Evolutionary conservation across 2,113 vertebrate genomes (phyloP).

Genomic region (Mionectes macconnelli): DNA sequence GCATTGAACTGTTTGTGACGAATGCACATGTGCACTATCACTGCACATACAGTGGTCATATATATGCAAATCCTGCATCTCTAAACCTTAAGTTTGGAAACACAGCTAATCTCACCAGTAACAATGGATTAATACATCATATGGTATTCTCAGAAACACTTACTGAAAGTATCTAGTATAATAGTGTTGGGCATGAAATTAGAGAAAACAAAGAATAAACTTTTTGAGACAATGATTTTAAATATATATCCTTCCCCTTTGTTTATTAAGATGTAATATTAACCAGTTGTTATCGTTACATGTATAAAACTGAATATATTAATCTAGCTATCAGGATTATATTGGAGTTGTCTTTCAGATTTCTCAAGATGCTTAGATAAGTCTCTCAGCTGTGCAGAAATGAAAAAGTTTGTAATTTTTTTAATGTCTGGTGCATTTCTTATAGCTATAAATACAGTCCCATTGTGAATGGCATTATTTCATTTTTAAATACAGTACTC

Average conservation of each 20-base stretch:
- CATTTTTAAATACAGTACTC: neutral
- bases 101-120: neutral
- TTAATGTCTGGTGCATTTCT: neutral
- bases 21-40: neutral
- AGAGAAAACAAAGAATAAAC: neutral
- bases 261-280: neutral
- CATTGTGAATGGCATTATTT: neutral
- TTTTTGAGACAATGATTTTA: neutral
- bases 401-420: neutral
- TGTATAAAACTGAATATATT: neutral
- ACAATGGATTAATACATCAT: neutral
- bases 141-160: neutral
- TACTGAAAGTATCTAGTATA: neutral
- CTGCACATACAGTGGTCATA: neutral
- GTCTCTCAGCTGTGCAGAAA: neutral
- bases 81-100: neutral
- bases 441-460: neutral
- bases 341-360: neutral
- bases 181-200: neutral
- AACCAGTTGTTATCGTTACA: neutral
- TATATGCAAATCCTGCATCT: neutral
- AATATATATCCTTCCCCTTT: fast-evolving
- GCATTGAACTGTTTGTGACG: neutral
- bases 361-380: neutral
- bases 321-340: neutral